Base-by-base conservation (phyloP, 2,888 invertebrate species). In the Eutolmus rufibarbis region DNA sequence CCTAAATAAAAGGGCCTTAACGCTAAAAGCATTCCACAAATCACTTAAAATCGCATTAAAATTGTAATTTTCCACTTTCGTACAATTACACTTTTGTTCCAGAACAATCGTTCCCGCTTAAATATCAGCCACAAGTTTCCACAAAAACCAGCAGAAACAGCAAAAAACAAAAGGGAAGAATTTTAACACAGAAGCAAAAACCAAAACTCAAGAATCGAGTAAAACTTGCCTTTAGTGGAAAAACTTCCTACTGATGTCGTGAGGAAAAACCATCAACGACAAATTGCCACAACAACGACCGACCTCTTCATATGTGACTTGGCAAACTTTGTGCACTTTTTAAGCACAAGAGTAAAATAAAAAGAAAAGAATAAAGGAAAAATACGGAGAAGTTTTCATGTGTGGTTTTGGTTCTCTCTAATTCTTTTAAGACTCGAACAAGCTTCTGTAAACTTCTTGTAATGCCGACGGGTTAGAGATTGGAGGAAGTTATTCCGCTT, bases 31-130 rank as follows among this genome's bases (percentile, higher is more conserved):
- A 81, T 81, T 81, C 81, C 46, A 51, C 46, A 37, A 81, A 81
- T 81, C 81, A 23, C 81, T 81, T 81, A 51, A 51, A 81, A 81
- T 81, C 81, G 81, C 56, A 81, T 81, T 81, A 81, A 46, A 81
- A 81, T 46, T 56, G 56, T 51, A 81, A 51, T 81, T 81, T 81
- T 51, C 81, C 51, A 81, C 81, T 81, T 81, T 51, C 51, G 19
- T 51, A 51, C 56, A 81, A 81, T 78, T 81, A 51, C 81, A 56
- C 51, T 51, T 43, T 28, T 43, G 23, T 51, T n/a, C 57, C 12
- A 57, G 23, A 57, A 57, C 57, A 57, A 57, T 57, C 23, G 57
- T 57, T 57, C 23, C 23, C 23, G 57, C 23, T 51, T 57, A 57
- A 23, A 23, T 19, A 57, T 57, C 57, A 57, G 23, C 57, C 57